Base-by-base conservation (phyloP, 2,888 invertebrate genomes). In the Tetragonisca angustula region DNA sequence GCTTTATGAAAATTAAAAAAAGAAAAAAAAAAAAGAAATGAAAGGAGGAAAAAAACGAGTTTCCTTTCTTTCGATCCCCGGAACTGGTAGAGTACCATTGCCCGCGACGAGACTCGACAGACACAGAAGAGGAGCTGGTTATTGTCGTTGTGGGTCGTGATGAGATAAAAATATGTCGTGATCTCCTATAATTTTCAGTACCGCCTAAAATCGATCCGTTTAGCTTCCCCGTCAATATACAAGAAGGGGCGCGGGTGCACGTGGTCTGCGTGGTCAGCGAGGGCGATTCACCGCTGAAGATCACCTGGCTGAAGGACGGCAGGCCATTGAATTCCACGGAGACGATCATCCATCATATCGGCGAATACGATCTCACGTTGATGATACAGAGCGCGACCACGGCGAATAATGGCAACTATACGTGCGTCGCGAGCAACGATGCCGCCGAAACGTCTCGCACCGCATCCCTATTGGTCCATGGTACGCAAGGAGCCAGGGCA, bases 301-400 rank as follows among this genome's bases (percentile, higher is more conserved):
- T 96, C 85, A 93, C 94, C 78, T 96, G 96, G 96, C 94, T 95
- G 81, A 96, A 96, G 93, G 95, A 96, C 90, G 95, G 95, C 61
- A 92, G 94, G 54, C 94, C 95, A 3, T 94, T 96, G 80, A 94
- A 94, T 62, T 93, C 94, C 76, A 94, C 94, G 79, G 93, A 93
- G 61, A 92, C 91, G 19, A 91, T 89, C 74, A 94, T 93, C 21
- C 92, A 93, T 82, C 93, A 94, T 87, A 92, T 93, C 83, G 93
- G 92, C 87, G 93, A 93, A 84, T 94, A 92, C 89, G 94, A 93
- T 91, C 92, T 94, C 62, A 93, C 94, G 17, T 94, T 96, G 83
- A 95, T 94, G 92, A 95, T 96, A 87, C 93, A 94, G 85, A 94
- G 94, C 83, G 95, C 96, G 78, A 94, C 95, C 74, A 95, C 95